phyloP scores from a whole-genome alignment of 2,888 invertebrate genomes.

The Terebella lapidaria region DNA sequence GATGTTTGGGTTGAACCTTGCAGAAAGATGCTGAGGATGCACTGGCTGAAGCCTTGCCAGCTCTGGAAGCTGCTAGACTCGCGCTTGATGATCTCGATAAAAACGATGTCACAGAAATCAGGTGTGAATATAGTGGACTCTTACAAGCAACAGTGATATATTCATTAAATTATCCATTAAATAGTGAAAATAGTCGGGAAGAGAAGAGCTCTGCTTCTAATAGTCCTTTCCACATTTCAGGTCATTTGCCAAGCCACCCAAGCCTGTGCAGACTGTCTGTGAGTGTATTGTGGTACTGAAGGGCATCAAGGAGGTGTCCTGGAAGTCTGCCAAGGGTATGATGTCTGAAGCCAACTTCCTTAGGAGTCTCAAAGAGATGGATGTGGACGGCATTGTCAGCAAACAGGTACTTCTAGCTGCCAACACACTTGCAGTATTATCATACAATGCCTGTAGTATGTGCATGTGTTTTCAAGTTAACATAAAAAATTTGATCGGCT shows the following conservation, averaged over 20 bases:
- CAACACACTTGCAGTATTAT: too few species aligned
- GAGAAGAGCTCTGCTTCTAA: too few species aligned
- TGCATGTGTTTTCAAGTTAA: too few species aligned
- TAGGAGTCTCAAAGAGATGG: conserved; percentile 75
- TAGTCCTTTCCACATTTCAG: conserved; percentile 54
- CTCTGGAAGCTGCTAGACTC: conserved; percentile 72
- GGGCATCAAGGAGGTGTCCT: conserved; percentile 77
- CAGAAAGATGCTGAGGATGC: conserved; percentile 74
- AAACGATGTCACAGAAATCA: conserved; percentile 84
- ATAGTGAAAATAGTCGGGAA: too few species aligned
- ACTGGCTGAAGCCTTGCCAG: conserved; percentile 76
- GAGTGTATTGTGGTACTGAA: conserved; percentile 84
- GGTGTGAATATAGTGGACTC: too few species aligned
- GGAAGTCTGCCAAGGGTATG: conserved; percentile 87
- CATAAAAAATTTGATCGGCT: too few species aligned
- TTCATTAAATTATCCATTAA: too few species aligned
- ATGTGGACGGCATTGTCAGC: conserved; percentile 58
- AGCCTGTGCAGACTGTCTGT: conserved; percentile 81
- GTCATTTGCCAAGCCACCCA: conserved; percentile 85
- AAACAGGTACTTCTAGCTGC: conserved; percentile 40
- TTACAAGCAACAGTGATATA: too few species aligned
- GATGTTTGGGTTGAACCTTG: background rate
- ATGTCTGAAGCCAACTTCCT: conserved; percentile 87
- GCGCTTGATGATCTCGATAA: conserved; percentile 81
- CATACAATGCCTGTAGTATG: too few species aligned